Evolutionary conservation across 2,888 invertebrate genomes (phyloP), one percentile per base, ranked within the genome.

Genomic region (Drosophila nigritarsus): DNA sequence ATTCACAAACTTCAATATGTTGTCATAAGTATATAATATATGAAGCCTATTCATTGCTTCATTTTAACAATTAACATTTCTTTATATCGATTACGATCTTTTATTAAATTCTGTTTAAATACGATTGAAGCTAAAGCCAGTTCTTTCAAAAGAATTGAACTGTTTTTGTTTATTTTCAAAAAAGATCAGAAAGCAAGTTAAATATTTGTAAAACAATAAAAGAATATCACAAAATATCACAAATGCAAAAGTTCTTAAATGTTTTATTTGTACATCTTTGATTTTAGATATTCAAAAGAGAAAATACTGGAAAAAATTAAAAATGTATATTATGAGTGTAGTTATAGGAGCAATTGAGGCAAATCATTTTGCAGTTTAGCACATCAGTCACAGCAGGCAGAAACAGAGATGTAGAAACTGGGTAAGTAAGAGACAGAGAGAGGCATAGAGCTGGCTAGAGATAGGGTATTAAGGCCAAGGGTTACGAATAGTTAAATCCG

Each of bases 401-500:
- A 51, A 29, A 5, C n/a, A 48, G 40, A 38, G 56, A 51, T 36
- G 18, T 40, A 15, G 18, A n/a, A 45, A 42, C 34, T 58, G 48
- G 7, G n/a, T 27, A 18, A 20, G 30, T 58, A 9, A n/a, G 42
- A n/a, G 9, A 50, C 2, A 50, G 27, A 54, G 36, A 24, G 51
- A 38, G 29, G 36, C 29, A 40, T 50, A 49, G 32, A 8, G 40
- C 20, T 27, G 45, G 58, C n/a, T 59, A 30, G 73, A 51, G 58
- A 55, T 50, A 61, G 66, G 56, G 36, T 54, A 54, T 40, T 70
- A 53, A 73, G 73, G 72, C 68, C 70, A 85, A 87, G 89, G 85
- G 89, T 85, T 85, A 82, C 65, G 80, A 80, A 80, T 77, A 74
- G 64, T 78, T 86, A 80, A 90, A 88, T 86, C 84, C 87, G 82